Evolutionary conservation across 2,113 vertebrate species (phyloP).

Genomic region (Sarotherodon lohbergeri): DNA sequence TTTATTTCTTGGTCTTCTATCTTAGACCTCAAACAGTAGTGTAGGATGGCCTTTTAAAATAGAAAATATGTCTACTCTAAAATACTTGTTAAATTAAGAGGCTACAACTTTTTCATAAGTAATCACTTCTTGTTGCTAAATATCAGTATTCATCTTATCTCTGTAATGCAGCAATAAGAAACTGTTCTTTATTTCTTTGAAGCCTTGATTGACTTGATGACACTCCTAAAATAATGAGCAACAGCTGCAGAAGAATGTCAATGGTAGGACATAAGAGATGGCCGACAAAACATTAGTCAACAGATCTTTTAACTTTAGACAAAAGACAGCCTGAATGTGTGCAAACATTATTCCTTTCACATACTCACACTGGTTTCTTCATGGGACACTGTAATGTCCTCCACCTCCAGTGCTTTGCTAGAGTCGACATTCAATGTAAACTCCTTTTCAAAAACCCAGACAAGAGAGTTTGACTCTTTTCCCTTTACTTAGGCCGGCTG

Average conservation of each 20-base stretch:
- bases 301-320: constrained; percentile 3
- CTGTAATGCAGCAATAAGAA: neutral
- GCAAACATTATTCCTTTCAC: neutral
- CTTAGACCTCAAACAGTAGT: neutral
- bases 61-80: neutral
- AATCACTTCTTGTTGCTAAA: neutral
- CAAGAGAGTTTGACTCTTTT: neutral
- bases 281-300: neutral
- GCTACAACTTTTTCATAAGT: neutral
- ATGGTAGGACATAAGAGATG: neutral
- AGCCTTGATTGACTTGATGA: constrained; percentile 7
- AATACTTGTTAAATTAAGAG: neutral
- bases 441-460: neutral
- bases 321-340: neutral
- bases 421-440: neutral
- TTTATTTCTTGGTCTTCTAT: neutral
- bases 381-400: neutral
- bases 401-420: neutral
- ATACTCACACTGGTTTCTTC: neutral
- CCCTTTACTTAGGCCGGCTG: neutral
- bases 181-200: constrained; percentile 14
- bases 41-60: neutral
- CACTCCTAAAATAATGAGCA: constrained; percentile 5
- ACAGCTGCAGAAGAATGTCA: neutral
- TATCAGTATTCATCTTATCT: constrained; percentile 5